Conservation (phyloP, 2,888 invertebrate species). For the Iphiclides podalirius region DNA sequence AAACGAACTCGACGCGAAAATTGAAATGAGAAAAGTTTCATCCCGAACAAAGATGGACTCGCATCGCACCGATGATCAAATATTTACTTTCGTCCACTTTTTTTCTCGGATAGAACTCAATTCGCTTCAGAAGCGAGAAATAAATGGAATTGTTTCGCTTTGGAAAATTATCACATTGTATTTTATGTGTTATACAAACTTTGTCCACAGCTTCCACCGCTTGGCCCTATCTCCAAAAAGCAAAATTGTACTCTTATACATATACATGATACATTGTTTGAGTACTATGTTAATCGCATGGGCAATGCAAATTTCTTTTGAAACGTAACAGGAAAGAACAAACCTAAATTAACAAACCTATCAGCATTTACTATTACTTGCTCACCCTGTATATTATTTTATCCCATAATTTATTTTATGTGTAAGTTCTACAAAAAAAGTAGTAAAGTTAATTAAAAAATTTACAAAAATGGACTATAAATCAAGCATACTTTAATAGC, state of each 20-base stretch:
- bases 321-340: too few relatives aligned
- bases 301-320: too few relatives aligned
- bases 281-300: too few relatives aligned
- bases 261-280: too few relatives aligned
- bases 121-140: slow-evolving; percentile 2
- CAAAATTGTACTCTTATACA: slow-evolving; percentile 2
- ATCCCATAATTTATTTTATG: too few relatives aligned
- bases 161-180: not conserved
- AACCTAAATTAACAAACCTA: too few relatives aligned
- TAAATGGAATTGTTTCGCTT: slow-evolving; percentile 3
- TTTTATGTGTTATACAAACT: not conserved
- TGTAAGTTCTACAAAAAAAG: too few relatives aligned
- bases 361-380: too few relatives aligned
- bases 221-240: not conserved
- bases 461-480: too few relatives aligned
- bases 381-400: too few relatives aligned
- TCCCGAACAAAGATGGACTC: slow-evolving; percentile 20
- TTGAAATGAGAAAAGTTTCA: slow-evolving; percentile 23
- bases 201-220: not conserved
- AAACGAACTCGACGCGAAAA: slow-evolving; percentile 18
- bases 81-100: slow-evolving; percentile 21
- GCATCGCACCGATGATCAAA: slow-evolving; percentile 13
- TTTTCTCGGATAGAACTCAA: slow-evolving; percentile 12
- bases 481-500: too few relatives aligned
- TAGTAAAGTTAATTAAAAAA: too few relatives aligned